These are phyloP conservation scores for Neolamprologus sp. DNA, from an alignment of 2,113 vertebrate species.

Conservation along the genomic window DNA sequence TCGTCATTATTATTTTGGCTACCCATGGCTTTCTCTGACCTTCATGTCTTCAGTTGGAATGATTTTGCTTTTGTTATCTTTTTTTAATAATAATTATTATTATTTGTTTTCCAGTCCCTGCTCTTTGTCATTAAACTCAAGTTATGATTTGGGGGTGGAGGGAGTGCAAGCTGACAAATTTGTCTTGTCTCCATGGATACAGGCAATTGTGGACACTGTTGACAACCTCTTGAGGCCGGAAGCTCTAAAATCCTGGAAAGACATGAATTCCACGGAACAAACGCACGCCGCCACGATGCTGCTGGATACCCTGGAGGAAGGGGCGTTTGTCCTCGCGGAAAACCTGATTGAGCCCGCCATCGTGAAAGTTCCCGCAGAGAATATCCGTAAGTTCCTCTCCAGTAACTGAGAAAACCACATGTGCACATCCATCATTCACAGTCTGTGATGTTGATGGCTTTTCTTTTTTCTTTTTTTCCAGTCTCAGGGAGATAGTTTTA, in stretches of 20 bases:
- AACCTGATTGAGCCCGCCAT: conserved; percentile 94
- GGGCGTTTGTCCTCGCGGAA: conserved; percentile 94
- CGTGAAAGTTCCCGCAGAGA: conserved; percentile 96
- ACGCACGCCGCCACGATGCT: conserved; percentile 95
- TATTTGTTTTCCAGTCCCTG: conserved; percentile 18
- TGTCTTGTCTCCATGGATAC: conserved; percentile 70
- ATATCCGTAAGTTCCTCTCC: conserved; percentile 82
- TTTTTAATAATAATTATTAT: not conserved
- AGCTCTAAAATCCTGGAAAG: conserved; percentile 94
- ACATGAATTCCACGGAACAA: conserved; percentile 97
- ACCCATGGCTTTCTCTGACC: not conserved
- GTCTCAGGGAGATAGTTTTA: not conserved
- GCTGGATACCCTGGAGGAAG: conserved; percentile 94
- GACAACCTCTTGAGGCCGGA: conserved; percentile 95
- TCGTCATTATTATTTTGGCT: conserved; percentile 37
- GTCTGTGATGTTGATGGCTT: not conserved
- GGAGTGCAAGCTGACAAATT: conserved; percentile 51
- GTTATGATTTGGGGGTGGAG: conserved; percentile 6
- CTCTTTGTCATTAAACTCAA: conserved; percentile 31
- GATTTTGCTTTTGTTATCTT: conserved; percentile 13
- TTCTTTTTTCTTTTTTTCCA: not conserved
- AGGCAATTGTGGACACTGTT: conserved; percentile 98
- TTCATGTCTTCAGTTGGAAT: not conserved
- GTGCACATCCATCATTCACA: not conserved
- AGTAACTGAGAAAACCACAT: not conserved